phyloP scores from a whole-genome alignment of 2,888 invertebrate species.

The Tillus elongatus region DNA sequence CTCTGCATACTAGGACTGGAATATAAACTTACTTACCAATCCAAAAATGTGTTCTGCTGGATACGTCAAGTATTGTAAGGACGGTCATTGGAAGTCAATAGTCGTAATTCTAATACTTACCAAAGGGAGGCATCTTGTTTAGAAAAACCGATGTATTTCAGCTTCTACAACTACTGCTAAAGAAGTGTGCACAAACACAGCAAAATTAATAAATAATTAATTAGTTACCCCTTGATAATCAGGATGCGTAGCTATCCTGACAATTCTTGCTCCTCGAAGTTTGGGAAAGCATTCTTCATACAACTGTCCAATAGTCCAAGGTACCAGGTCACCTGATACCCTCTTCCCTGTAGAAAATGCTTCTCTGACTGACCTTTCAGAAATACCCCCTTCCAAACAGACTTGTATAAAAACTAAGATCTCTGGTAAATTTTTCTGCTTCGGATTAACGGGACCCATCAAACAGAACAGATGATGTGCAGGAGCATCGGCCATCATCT shows the following conservation, averaged over 20 bases:
- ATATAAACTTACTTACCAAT: too few relatives aligned
- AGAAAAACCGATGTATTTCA: too few relatives aligned
- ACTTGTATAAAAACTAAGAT: slow-evolving; percentile 84
- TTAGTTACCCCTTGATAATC: slow-evolving; percentile 78
- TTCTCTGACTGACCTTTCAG: slow-evolving; percentile 61
- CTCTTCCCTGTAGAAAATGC: slow-evolving; percentile 78
- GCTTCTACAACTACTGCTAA: too few relatives aligned
- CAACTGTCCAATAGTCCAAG: slow-evolving; percentile 97
- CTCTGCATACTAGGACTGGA: too few relatives aligned
- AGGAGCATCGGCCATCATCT: slow-evolving; percentile 91
- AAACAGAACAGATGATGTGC: slow-evolving; percentile 90
- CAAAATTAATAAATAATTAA: too few relatives aligned
- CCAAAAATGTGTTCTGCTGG: too few relatives aligned
- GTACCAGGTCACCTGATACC: slow-evolving; percentile 93
- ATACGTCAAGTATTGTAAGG: too few relatives aligned
- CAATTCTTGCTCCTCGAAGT: slow-evolving; percentile 80
- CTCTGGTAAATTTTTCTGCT: slow-evolving; percentile 70
- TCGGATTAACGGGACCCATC: slow-evolving; percentile 69
- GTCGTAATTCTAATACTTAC: too few relatives aligned
- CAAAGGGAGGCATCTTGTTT: too few relatives aligned
- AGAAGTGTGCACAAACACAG: too few relatives aligned
- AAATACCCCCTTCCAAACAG: slow-evolving; percentile 66
- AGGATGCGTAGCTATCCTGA: slow-evolving; percentile 96
- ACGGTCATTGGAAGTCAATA: too few relatives aligned
- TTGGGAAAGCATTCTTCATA: slow-evolving; percentile 89